Base-by-base conservation (phyloP, 2,797 vertebrate species). In the Poecilia gillii region DNA sequence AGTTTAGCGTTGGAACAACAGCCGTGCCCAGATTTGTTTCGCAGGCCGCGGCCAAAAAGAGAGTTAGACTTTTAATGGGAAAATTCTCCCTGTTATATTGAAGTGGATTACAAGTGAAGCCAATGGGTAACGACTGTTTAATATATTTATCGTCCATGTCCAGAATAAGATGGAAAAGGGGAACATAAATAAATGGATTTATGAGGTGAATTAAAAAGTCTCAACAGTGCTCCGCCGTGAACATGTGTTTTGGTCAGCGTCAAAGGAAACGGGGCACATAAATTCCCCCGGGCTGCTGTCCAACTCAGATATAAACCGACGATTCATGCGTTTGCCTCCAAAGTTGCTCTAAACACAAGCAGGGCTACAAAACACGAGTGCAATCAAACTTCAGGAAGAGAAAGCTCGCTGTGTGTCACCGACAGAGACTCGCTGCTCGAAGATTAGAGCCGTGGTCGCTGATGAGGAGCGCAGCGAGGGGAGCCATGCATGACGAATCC, bases 341-440 rank as follows among this genome's bases (percentile, higher is more conserved):
- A 85, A 79, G 84, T 85, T 84, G 78, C 86, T 82, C 82, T 74
- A 28, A 87, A 49, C 59, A 18, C 64, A 62, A 0, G 23, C 43
- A 72, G 74, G 75, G 85, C 84, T 82, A 78, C 57, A 78, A 79
- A 78, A 75, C 85, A 89, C 72, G 72, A 77, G 74, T 75, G 90
- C 91, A 94, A 92, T 88, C 88, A 94, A 90, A 82, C 83, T 84
- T 85, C 74, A 84, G 90, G 90, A 86, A 78, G 85, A 91, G 85
- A 43, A 85, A 89, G 88, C 92, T 81, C 77, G 88, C 87, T 87
- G 85, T 78, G 87, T 88, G 89, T 91, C 90, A 91, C 83, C 80
- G 90, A 84, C 77, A 87, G 86, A 83, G 90, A 91, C 81, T 93
- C 86, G 89, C 91, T 93, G 86, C 85, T 89, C 80, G 39, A 85